Evolutionary conservation across 2,888 invertebrate genomes (phyloP).

Genomic region (Amblyjoppa fuscipennis): DNA sequence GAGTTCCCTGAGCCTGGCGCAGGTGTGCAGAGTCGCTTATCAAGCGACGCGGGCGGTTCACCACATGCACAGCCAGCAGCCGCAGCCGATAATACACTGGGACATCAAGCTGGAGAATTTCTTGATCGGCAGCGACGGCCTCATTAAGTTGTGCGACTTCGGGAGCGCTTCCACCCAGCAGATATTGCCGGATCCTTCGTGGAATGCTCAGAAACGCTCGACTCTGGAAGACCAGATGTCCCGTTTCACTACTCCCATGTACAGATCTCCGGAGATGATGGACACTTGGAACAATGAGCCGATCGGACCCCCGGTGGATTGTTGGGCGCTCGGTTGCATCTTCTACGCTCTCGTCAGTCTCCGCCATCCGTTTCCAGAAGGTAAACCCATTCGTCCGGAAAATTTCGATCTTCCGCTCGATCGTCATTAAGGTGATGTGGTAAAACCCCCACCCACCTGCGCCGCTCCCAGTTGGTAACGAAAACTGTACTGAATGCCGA

Average conservation of each 20-base stretch:
- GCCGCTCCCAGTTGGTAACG: too few species aligned
- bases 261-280: conserved; percentile 99
- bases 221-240: conserved; percentile 96
- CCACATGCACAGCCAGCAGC: conserved; percentile 95
- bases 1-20: conserved; percentile 88
- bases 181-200: conserved; percentile 93
- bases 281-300: conserved; percentile 98
- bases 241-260: conserved; percentile 96
- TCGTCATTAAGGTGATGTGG: too few species aligned
- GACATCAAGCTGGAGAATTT: conserved; percentile 99
- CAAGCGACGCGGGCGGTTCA: conserved; percentile 96
- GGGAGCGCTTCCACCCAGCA: conserved; percentile 96
- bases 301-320: conserved; percentile 95
- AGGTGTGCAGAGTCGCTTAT: conserved; percentile 94
- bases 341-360: conserved; percentile 96
- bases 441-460: too few species aligned
- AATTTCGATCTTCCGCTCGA: not conserved
- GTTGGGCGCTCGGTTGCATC: conserved; percentile 99
- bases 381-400: conserved; percentile 81
- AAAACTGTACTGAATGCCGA: too few species aligned
- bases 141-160: conserved; percentile 98
- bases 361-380: conserved; percentile 98
- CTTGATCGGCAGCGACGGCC: conserved; percentile 93
- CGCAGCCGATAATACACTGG: conserved; percentile 96
- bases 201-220: conserved; percentile 96